Conservation (phyloP, 2,797 vertebrate genomes). For the Ctenopoma kingsleyae region DNA sequence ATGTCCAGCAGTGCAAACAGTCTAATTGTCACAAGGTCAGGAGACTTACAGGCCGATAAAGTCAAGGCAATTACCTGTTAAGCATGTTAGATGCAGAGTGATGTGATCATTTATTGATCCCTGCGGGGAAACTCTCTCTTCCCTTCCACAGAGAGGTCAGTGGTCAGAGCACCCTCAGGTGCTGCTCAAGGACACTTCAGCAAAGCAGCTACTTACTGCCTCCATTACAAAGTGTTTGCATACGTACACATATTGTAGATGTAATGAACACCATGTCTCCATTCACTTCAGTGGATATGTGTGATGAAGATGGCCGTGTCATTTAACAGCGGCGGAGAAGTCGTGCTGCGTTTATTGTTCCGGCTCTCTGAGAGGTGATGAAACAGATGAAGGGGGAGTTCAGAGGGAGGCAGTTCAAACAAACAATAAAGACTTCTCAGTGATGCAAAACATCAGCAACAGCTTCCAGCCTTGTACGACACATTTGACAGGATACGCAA, state of each 20-base stretch:
- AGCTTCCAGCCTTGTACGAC: slow-evolving; percentile 15
- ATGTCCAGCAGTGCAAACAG: slow-evolving; percentile 42
- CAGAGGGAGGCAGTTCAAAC: slow-evolving; percentile 50
- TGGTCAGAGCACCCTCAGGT: slow-evolving; percentile 33
- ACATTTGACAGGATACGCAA: background rate
- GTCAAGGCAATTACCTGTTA: slow-evolving; percentile 34
- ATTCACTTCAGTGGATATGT: slow-evolving; percentile 11
- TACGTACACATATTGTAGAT: slow-evolving; percentile 1
- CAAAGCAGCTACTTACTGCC: background rate
- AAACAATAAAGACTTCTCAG: slow-evolving; percentile 46
- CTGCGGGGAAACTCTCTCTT: slow-evolving; percentile 24
- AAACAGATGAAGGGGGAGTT: slow-evolving; percentile 53
- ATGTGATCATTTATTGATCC: slow-evolving; percentile 56
- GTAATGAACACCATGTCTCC: slow-evolving; percentile 34
- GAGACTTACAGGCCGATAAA: slow-evolving; percentile 21
- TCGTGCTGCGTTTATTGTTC: slow-evolving; percentile 31
- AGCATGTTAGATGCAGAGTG: slow-evolving; percentile 39
- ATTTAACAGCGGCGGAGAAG: slow-evolving; percentile 30
- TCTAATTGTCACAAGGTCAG: slow-evolving; percentile 42
- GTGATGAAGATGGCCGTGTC: slow-evolving; percentile 32
- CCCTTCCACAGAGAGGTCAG: slow-evolving; percentile 27
- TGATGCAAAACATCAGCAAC: slow-evolving; percentile 58
- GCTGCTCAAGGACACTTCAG: slow-evolving; percentile 28
- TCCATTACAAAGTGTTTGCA: background rate
- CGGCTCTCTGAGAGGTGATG: slow-evolving; percentile 49